Evolutionary conservation across 2,888 invertebrate species (phyloP), one percentile per base, ranked within the genome.

Genomic region (Hemithea aestivaria): DNA sequence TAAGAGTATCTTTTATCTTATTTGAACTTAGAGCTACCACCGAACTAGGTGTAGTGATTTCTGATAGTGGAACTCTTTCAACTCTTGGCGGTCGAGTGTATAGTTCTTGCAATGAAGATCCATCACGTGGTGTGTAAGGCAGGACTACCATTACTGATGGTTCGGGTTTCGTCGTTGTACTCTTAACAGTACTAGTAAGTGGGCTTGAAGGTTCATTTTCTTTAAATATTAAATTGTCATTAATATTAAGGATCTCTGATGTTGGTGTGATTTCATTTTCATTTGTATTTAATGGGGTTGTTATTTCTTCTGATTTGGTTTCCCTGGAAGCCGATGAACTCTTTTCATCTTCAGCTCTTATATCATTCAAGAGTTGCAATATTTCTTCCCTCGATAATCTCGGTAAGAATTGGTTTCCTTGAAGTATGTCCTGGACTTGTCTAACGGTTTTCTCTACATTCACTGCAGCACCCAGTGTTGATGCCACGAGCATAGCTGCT

Each of bases 31-130:
- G 44, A n/a, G n/a, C n/a, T 36, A 57, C 66, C 0, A 49, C 31
- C 12, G 76, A 67, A 46, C 63, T 77, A 2, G 70, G 62, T n/a
- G 75, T 74, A 1, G 75, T 74, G 1, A 70, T 57, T 35, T 70
- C 66, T 2, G 68, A 59, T 42, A 68, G 74, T 11, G 73, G 66
- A 1, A 92, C 75, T 27, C 91, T 83, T 62, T 90, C 88, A 1
- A 90, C 87, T 44, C 92, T 76, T 1, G 93, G 92, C 27, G 90
- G 88, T 64, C 89, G 90, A 1, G 92, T 92, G 56, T 90, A 92
- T 1, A 92, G 66, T 51, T 92, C 92, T 57, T 91, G 89, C 32
- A 92, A 73, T 2, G 87, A 80, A 1, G 87, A 82, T 1, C 88
- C 82, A 50, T 90, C 89, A 22, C 89, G 74, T 4, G 89, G 85